Evolutionary conservation across 2,797 vertebrate species (phyloP), one percentile per base, ranked within the genome.

Genomic region (Acanthurus lineatus): DNA sequence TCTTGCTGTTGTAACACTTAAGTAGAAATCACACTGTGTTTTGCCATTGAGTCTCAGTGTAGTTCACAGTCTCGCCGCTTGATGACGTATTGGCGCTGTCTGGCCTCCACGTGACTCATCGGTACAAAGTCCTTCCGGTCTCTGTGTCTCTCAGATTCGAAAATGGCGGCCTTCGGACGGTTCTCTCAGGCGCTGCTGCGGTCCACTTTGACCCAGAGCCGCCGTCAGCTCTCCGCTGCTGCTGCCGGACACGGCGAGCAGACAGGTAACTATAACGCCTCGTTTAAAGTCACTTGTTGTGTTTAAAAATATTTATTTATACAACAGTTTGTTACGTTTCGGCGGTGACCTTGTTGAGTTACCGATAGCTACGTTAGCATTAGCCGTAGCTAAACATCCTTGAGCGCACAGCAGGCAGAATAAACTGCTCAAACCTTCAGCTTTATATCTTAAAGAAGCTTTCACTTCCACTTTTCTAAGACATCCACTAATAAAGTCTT

Each of bases 161-260:
- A 92, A 73, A 96, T 96, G 95, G 93, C 94, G 86, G 77, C 90
- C 17, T 1, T 94, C 28, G 86, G 92, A 86, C 87, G 91, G 1
- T 6, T 93, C 38, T 85, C 87, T 8, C 70, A 73, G 14, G 8
- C 66, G 0, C 40, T 94, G 47, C 65, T 92, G 19, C 81, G 90
- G 88, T 92, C 89, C 44, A 62, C 84, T 54, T 14, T 87, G 82
- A 57, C 69, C 38, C 95, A 94, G 58, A 79, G 63, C 44, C 90
- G 90, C 61, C 93, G 95, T 10, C 94, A 93, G 70, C 85, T 95
- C 0, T 95, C 95, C 40, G 94, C 91, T 12, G 51, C 90, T 15
- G 88, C 86, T 0, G 89, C 87, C 32, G 58, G 14, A 20, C 94
- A 96, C 22, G 92, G 82, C 48, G 92, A 87, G 12, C 48, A 93